Percentiles rank a stretch among this genome's conserved stretches.
Conservation (phyloP, 2,113 vertebrate species). For the Mystacornis crossleyi region DNA sequence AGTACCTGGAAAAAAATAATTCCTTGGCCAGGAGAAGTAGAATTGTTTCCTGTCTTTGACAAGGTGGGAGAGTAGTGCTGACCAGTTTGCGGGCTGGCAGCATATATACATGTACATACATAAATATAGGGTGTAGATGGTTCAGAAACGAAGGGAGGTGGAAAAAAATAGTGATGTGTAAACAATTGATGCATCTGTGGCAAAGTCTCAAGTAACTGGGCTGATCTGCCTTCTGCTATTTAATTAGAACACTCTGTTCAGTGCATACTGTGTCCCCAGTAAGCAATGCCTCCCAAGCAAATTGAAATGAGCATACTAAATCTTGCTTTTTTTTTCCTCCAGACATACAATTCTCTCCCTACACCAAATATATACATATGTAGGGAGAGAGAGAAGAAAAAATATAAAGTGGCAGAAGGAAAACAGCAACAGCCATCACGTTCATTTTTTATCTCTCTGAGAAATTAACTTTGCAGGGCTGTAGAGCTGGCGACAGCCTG, state of each 20-base stretch:
- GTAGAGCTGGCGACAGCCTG: not conserved
- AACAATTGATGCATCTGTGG: slow-evolving; percentile 5
- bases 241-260: not conserved
- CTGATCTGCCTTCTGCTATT: slow-evolving; percentile 9
- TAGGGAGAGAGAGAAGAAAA: not conserved
- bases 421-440: not conserved
- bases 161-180: not conserved
- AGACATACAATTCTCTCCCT: not conserved
- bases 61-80: not conserved
- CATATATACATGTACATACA: no score
- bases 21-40: not conserved
- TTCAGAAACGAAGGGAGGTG: fast-evolving
- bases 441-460: not conserved
- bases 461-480: not conserved
- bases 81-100: not conserved
- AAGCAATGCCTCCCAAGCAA: not conserved
- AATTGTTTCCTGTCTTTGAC: not conserved
- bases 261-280: not conserved
- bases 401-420: not conserved
- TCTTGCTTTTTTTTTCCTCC: not conserved
- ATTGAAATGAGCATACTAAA: not conserved
- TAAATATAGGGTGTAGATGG: not conserved
- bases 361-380: no score
- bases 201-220: not conserved
- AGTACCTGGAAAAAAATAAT: not conserved